Conservation (phyloP, 2,113 vertebrate species). For the Gnathonemus longibarbis region DNA sequence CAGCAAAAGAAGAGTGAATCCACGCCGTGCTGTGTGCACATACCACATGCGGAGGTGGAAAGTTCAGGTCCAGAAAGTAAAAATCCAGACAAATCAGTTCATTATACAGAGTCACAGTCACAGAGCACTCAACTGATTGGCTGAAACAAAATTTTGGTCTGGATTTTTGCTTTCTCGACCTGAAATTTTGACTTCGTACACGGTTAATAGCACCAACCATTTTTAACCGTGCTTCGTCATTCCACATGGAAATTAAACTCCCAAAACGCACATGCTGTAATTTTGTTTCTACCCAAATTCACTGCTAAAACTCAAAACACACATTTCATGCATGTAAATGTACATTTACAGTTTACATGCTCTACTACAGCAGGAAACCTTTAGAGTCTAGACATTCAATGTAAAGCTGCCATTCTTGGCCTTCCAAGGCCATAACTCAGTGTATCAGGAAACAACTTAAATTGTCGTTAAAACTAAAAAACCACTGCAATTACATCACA, state of each 20-base stretch:
- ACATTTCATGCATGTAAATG: neutral
- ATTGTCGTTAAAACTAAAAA: neutral
- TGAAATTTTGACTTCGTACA: neutral
- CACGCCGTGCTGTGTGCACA: neutral
- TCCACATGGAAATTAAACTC: neutral
- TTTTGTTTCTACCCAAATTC: neutral
- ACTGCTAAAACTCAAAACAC: neutral
- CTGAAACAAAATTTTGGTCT: neutral
- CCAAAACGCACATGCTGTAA: neutral
- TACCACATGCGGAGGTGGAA: neutral
- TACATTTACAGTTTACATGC: neutral
- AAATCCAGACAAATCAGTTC: neutral
- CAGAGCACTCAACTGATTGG: neutral
- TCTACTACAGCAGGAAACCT: neutral
- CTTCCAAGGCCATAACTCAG: neutral
- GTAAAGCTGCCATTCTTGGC: neutral
- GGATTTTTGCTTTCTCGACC: neutral
- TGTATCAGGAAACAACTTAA: neutral
- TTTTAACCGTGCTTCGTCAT: neutral
- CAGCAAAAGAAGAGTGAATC: neutral
- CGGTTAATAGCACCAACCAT: neutral
- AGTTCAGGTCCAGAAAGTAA: neutral
- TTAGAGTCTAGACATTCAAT: neutral
- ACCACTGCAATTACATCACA: neutral
- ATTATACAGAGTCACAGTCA: neutral